phyloP scores from a whole-genome alignment of 2,797 vertebrate genomes.

The Lophotriccus pileatus region DNA sequence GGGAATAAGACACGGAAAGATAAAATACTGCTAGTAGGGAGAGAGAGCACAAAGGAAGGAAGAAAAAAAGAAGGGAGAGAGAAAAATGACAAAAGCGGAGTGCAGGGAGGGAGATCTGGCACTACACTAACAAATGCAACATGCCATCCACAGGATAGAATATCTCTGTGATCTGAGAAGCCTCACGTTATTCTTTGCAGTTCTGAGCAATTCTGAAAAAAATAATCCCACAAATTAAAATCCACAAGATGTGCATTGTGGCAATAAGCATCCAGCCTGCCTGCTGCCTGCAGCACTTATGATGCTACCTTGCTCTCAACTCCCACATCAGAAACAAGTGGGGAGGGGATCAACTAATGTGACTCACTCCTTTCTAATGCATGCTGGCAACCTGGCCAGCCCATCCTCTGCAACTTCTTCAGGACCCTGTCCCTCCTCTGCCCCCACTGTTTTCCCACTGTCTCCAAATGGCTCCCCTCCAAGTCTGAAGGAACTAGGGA shows the following conservation, averaged over 20 bases:
- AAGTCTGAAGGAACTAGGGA: neutral
- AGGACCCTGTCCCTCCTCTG: neutral
- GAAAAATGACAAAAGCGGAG: neutral
- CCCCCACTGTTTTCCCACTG: neutral
- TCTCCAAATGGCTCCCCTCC: neutral
- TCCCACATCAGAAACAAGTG: neutral
- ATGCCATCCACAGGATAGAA: neutral
- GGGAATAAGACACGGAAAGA: neutral
- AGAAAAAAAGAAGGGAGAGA: rapidly evolving
- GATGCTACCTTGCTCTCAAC: neutral
- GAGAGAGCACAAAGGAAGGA: neutral
- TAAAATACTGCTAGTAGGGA: neutral
- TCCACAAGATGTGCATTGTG: neutral
- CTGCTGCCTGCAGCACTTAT: neutral
- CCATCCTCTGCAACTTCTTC: neutral
- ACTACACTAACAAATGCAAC: neutral
- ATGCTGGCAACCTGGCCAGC: neutral
- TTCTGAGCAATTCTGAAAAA: neutral
- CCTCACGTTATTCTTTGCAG: neutral
- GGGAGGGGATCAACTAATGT: neutral
- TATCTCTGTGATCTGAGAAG: neutral
- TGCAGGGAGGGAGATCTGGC: neutral
- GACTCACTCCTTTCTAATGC: rapidly evolving
- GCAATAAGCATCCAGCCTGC: neutral
- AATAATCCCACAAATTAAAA: neutral